Conservation (phyloP, 2,888 invertebrate species). For the Drosophila lacicola region DNA sequence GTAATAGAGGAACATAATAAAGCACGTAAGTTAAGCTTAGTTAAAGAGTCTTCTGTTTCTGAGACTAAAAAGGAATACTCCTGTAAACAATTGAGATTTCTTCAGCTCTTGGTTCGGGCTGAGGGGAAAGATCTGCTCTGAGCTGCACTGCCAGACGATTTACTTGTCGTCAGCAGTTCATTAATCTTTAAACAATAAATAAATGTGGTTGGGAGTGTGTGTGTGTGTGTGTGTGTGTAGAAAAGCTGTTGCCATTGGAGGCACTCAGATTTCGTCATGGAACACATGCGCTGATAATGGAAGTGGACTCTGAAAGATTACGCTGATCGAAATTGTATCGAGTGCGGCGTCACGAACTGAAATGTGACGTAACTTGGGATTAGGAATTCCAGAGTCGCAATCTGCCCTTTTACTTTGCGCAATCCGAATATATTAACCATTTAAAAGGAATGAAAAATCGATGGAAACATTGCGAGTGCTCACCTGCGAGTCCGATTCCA, state of each 20-base stretch:
- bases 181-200: conserved; percentile 28
- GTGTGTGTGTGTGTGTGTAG: neutral
- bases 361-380: conserved; percentile 34
- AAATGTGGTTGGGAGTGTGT: conserved; percentile 31
- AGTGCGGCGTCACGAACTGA: conserved; percentile 37
- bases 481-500: conserved; percentile 84
- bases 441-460: too few relatives aligned
- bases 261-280: conserved; percentile 52
- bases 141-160: neutral
- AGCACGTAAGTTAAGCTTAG: too few relatives aligned
- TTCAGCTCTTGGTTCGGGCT: neutral
- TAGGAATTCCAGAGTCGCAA: neutral
- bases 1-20: too few relatives aligned
- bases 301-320: conserved; percentile 36
- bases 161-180: conserved; percentile 6
- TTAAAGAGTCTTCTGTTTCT: too few relatives aligned
- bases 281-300: conserved; percentile 38
- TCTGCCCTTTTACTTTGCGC: too few relatives aligned
- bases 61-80: too few relatives aligned
- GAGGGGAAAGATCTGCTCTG: too few relatives aligned
- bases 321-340: conserved; percentile 6
- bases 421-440: too few relatives aligned
- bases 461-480: conserved; percentile 12
- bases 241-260: conserved; percentile 4
- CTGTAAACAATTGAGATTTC: too few relatives aligned